phyloP scores from a whole-genome alignment of 1,140 invertebrate genomes.

The Hyles vespertilio region DNA sequence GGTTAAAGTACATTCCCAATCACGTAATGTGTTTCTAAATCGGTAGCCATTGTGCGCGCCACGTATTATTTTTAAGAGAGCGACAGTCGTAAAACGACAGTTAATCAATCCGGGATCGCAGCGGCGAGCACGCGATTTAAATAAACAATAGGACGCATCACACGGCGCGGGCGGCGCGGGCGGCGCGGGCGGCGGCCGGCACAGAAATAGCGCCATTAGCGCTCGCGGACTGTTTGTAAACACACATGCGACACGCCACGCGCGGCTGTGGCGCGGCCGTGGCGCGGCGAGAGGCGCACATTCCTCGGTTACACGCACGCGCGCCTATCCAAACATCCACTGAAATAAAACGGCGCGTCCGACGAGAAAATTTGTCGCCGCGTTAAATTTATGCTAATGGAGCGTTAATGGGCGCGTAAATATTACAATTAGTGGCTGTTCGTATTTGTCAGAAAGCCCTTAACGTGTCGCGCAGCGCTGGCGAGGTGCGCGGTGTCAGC shows the following conservation, averaged over 20 bases:
- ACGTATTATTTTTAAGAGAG: slow-evolving; percentile 21
- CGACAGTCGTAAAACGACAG: slow-evolving; percentile 26
- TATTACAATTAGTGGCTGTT: slow-evolving; percentile 34
- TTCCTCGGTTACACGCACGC: slow-evolving; percentile 21
- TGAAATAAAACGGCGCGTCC: slow-evolving; percentile 19
- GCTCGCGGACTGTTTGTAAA: slow-evolving; percentile 39
- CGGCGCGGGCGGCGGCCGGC: slow-evolving; percentile 1
- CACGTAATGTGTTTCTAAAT: slow-evolving; percentile 22
- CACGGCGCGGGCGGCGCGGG: slow-evolving; percentile 15
- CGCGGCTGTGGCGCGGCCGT: slow-evolving; percentile 14
- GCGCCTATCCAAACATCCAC: slow-evolving; percentile 21
- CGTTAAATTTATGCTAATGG: slow-evolving; percentile 43
- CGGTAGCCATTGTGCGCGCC: slow-evolving; percentile 12
- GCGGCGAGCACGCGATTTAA: slow-evolving; percentile 17
- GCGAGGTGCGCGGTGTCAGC: background rate
- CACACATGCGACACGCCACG: slow-evolving; percentile 19
- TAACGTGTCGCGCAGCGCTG: background rate
- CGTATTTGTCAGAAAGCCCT: slow-evolving; percentile 1
- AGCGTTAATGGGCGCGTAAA: slow-evolving; percentile 42
- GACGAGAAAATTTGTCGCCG: slow-evolving; percentile 30
- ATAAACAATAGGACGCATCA: slow-evolving; percentile 22
- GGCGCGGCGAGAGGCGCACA: slow-evolving; percentile 14
- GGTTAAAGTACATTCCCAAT: slow-evolving; percentile 7
- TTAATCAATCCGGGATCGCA: slow-evolving; percentile 28
- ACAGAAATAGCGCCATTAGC: slow-evolving; percentile 40